Evolutionary conservation across 1,140 invertebrate species (phyloP), one percentile per base, ranked within the genome.

Genomic region (Drosophila carrolli): DNA sequence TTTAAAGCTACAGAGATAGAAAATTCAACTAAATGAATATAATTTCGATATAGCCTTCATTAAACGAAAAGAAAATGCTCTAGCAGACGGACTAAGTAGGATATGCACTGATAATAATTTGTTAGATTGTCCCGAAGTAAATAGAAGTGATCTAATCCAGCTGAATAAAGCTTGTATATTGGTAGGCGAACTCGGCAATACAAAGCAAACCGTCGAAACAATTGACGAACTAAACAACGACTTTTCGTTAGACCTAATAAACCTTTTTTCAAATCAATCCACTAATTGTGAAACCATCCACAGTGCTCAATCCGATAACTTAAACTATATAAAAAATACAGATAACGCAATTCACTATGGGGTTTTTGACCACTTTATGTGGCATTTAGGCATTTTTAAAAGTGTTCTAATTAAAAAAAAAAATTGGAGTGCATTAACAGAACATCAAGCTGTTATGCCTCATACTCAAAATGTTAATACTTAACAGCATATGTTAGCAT

Each of bases 201-300:
- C 29, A 60, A 27, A 11, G 16, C 32, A 38, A 48, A 35, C 23
- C 23, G 23, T 23, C 23, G 11, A 44, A 43, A 38, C 13, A 60
- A 19, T n/a, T 14, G n/a, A 27, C 16, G 37, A 32, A n/a, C 29
- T 14, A 35, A 58, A n/a, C 4, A 9, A 37, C 2, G 32, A 60
- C 32, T 48, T 60, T 7, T 56, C 54, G 2, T 43, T 7, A 43
- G 37, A 62, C 5, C 16, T 62, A 54, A 19, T 62, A 62, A 53
- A 62, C 14, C 13, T 62, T 4, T 62, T 54, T 54, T 62, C 50
- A 54, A 62, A n/a, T 11, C 50, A 54, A 37, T 10, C 50, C 14
- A 23, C 48, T 6, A 35, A 54, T 23, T 14, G 27, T n/a, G 9
- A 54, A 62, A 44, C 40, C 8, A 35, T 62, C 10, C 50, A 62